Conservation (phyloP, 2,888 invertebrate species). For the Machimus rusticus region DNA sequence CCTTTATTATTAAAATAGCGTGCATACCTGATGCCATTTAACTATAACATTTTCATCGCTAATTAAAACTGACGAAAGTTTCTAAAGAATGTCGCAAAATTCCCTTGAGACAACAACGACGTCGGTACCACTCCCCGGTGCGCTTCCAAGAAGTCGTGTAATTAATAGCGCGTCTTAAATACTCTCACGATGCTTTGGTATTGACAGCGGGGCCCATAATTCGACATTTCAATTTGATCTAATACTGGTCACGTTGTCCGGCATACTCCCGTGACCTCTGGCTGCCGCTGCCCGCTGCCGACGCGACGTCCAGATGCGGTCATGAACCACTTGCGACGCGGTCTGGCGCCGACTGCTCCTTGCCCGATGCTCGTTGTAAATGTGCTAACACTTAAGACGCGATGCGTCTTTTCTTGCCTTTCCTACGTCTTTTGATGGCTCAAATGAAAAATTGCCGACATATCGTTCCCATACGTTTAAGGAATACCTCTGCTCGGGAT, state of each 20-base stretch:
- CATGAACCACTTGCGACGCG: not conserved
- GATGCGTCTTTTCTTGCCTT: not conserved
- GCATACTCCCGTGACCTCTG: not conserved
- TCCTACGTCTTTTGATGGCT: slow-evolving; percentile 20
- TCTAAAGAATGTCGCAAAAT: slow-evolving; percentile 16
- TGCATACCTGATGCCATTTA: slow-evolving; percentile 36
- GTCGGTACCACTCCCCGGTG: not conserved
- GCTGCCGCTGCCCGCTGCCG: not conserved
- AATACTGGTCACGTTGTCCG: slow-evolving; percentile 15
- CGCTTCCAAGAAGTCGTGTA: slow-evolving; percentile 32
- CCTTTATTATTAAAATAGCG: slow-evolving; percentile 27
- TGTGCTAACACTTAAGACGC: slow-evolving; percentile 22
- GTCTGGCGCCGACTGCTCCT: slow-evolving; percentile 25
- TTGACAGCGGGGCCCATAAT: slow-evolving; percentile 30
- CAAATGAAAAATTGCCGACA: slow-evolving; percentile 37
- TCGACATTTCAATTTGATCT: slow-evolving; percentile 36
- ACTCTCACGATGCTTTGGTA: slow-evolving; percentile 15
- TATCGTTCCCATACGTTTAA: slow-evolving; percentile 35
- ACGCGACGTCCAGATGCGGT: not conserved
- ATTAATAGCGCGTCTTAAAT: slow-evolving; percentile 35
- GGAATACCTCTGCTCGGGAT: slow-evolving; percentile 4
- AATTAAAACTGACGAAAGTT: slow-evolving; percentile 39
- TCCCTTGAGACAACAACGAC: slow-evolving; percentile 7
- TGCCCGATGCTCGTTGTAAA: not conserved
- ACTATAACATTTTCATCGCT: slow-evolving; percentile 25